Base-by-base conservation (phyloP, 2,888 invertebrate genomes). In the Lasioglossum malachurum region DNA sequence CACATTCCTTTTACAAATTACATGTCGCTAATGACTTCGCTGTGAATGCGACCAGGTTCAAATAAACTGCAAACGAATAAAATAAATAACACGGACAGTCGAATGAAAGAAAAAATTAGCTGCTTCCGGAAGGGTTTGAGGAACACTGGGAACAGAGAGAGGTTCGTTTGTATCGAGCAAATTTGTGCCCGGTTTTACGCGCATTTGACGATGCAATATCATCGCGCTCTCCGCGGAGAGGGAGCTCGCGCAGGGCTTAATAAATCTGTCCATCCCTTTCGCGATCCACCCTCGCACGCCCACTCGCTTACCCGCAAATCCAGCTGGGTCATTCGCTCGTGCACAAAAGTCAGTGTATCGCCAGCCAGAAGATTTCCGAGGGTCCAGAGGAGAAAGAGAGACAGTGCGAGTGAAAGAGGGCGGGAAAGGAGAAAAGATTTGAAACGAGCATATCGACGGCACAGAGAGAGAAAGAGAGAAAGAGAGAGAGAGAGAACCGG, bases 361-460 rank as follows among this genome's bases (percentile, higher is more conserved):
- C 57, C 78, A 38, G 76, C 73, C 57, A 64, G 87, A 87, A 86
- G 73, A 84, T 87, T 86, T 80, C 10, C 23, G 73, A 46, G 75
- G 82, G 53, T 38, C 38, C 27, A 35, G 27, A 31, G 49, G 60
- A 60, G 60, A 60, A 14, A 60, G 27, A 27, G 57, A 60, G 57
- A 27, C 1, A 27, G 57, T 41, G 41, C 41, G 41, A 57, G 27
- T 27, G 57, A 27, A 8, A 12, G 60, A 60, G 35, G 3, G 49
- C 19, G 35, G 44, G 82, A 72, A 31, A 75, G 75, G 87, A 89
- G 86, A 87, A 88, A 90, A 91, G 91, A 89, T 91, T 90, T 92
- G 92, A 92, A 90, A 88, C 89, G 85, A 83, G 90, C 88, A 90
- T 91, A 88, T 92, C 88, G 91, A 87, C 89, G 76, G 1, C 64